Conservation (phyloP, 2,888 invertebrate species). For the Baccha elongata region DNA sequence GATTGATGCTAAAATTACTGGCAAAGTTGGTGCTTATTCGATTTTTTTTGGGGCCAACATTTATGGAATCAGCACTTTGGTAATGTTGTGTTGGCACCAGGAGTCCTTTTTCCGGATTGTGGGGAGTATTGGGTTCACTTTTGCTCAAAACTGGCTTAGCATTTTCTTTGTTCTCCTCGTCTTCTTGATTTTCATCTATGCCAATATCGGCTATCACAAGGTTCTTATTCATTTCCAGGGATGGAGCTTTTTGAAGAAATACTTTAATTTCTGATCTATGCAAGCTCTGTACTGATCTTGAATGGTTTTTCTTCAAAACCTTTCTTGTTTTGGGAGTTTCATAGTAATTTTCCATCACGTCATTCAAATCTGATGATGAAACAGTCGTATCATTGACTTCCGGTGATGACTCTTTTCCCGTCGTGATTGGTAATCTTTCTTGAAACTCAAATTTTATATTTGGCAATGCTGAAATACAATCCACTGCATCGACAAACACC, state of each 20-base stretch:
- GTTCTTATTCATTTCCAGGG: slow-evolving; percentile 77
- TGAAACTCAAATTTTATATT: slow-evolving; percentile 73
- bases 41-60: slow-evolving; percentile 58
- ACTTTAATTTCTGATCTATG: slow-evolving; percentile 80
- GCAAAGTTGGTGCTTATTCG: slow-evolving; percentile 75
- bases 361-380: slow-evolving; percentile 21
- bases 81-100: slow-evolving; percentile 76
- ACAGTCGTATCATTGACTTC: slow-evolving; percentile 37
- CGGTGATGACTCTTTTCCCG: slow-evolving; percentile 59
- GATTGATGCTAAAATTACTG: slow-evolving; percentile 75
- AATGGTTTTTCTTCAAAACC: slow-evolving; percentile 77
- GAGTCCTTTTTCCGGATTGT: slow-evolving; percentile 75
- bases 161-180: slow-evolving; percentile 78
- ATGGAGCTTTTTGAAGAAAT: slow-evolving; percentile 80
- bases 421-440: slow-evolving; percentile 59
- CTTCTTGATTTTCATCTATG: slow-evolving; percentile 71
- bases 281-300: slow-evolving; percentile 80
- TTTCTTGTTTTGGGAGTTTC: slow-evolving; percentile 73
- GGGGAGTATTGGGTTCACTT: slow-evolving; percentile 78
- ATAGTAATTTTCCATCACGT: slow-evolving; percentile 74
- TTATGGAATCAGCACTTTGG: slow-evolving; percentile 79
- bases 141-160: slow-evolving; percentile 74
- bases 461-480: slow-evolving; percentile 76
- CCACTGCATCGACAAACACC: slow-evolving; percentile 79
- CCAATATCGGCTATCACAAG: slow-evolving; percentile 75